Base-by-base conservation (phyloP, 92 coral and sea anemone genomes). In the Heteractis magnifica region DNA sequence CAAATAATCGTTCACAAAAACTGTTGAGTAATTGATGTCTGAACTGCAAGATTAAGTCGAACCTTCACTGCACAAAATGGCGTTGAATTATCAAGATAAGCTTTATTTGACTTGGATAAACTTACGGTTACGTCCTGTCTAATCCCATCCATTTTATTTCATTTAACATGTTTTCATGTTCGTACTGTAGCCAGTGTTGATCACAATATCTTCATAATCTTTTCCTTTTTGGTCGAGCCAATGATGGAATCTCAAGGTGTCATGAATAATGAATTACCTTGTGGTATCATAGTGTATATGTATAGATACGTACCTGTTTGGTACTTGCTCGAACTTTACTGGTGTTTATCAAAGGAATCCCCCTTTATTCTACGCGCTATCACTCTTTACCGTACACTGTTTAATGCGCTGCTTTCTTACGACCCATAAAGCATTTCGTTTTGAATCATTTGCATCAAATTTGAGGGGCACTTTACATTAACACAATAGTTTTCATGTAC, bases 291-390 rank as follows among this genome's bases (percentile, higher is more conserved):
- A 64, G 18, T 65, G 52, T 62, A 48, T 34, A 44, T 62, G 75
- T 70, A 20, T 81, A 68, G 73, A 70, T 58, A 81, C 71, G 34
- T 51, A 81, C 84, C 84, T 81, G 84, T 23, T 64, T 4, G 58
- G 52, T 20, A 59, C 72, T 64, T 68, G 55, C 20, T 51, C 77
- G 84, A 56, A 19, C 21, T 0, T 23, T 15, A 52, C 64, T 81
- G 56, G 77, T 74, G 41, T 44, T 41, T 77, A 26, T 1, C 53
- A 49, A 21, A 56, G 84, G 84, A 81, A 81, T 81, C 84, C 84
- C 84, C 84, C 19, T 50, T 50, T 15, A 8, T 58, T 9, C 16
- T 11, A 58, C 15, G 4, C 64, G 44, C 44, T 0, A 2, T 34
- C 44, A 34, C 16, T 13, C 13, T 58, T 58, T 13, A 58, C 8